Conservation (phyloP, 2,888 invertebrate species). For the Diloba caeruleocephala region DNA sequence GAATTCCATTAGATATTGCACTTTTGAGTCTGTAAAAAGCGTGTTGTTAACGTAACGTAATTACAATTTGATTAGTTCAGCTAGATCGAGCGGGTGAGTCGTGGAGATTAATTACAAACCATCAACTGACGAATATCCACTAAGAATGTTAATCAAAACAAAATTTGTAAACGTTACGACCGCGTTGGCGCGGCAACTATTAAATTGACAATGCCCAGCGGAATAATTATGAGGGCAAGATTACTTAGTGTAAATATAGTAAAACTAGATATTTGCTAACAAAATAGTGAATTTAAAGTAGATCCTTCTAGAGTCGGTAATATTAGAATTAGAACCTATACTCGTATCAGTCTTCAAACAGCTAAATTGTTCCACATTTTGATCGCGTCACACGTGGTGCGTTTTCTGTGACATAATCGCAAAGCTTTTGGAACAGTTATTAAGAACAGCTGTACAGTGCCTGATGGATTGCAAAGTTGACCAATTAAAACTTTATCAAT, state of each 20-base stretch:
- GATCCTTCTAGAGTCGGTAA: constrained; percentile 16
- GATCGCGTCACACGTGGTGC: constrained; percentile 41
- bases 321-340: constrained; percentile 35
- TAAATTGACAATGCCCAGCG: constrained; percentile 56
- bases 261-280: constrained; percentile 32
- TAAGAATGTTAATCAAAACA: constrained; percentile 58
- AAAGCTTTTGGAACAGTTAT: constrained; percentile 45
- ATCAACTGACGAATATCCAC: constrained; percentile 47
- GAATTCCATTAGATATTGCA: constrained; percentile 4
- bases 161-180: constrained; percentile 51
- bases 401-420: constrained; percentile 36
- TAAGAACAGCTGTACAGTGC: constrained; percentile 45
- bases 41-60: constrained; percentile 37
- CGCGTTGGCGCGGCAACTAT: constrained; percentile 50
- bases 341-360: constrained; percentile 45
- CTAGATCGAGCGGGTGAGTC: constrained; percentile 35
- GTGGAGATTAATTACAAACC: constrained; percentile 59
- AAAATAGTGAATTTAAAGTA: constrained; percentile 17
- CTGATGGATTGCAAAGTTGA: constrained; percentile 48
- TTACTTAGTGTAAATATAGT: constrained; percentile 42
- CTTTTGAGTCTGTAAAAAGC: constrained; percentile 15
- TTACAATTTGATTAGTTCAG: constrained; percentile 40
- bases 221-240: constrained; percentile 53
- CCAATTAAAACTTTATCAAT: constrained; percentile 53
- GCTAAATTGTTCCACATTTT: constrained; percentile 38